Percentiles rank a stretch among this genome's conserved stretches.
These are phyloP conservation scores for Isaurus tuberculatus DNA, from an alignment of 92 coral and sea anemone species.

Conservation along the genomic window DNA sequence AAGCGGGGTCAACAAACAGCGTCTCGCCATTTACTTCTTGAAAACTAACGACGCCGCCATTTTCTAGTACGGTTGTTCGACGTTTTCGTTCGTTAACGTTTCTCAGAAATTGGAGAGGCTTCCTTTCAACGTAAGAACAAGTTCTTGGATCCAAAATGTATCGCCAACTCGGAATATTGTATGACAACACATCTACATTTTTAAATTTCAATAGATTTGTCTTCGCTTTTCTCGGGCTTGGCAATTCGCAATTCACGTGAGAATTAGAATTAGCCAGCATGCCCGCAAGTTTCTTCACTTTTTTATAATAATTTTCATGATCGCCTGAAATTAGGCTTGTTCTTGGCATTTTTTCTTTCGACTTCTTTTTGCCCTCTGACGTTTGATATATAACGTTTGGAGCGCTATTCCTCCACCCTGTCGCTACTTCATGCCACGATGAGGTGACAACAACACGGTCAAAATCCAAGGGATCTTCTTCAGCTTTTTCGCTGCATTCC, in stretches of 20 bases:
- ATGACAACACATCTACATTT: slow-evolving; percentile 92
- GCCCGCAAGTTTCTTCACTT: slow-evolving; percentile 84
- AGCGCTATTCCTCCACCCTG: slow-evolving; percentile 74
- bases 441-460: slow-evolving; percentile 67
- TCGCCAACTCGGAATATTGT: slow-evolving; percentile 96
- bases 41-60: slow-evolving; percentile 78
- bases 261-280: slow-evolving; percentile 78
- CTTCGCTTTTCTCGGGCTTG: slow-evolving; percentile 33
- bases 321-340: slow-evolving; percentile 61
- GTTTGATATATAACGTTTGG: slow-evolving; percentile 77
- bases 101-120: slow-evolving; percentile 71
- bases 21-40: slow-evolving; percentile 80
- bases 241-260: slow-evolving; percentile 53
- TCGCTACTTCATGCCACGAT: slow-evolving; percentile 81
- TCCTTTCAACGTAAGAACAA: slow-evolving; percentile 78
- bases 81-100: slow-evolving; percentile 55
- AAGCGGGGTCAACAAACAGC: slow-evolving; percentile 86
- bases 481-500: slow-evolving; percentile 59
- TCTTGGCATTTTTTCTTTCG: slow-evolving; percentile 72
- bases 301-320: slow-evolving; percentile 74
- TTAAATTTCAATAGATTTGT: slow-evolving; percentile 70
- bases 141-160: slow-evolving; percentile 90
- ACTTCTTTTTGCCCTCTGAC: slow-evolving; percentile 74
- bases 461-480: slow-evolving; percentile 50
- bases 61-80: slow-evolving; percentile 70